Percentiles rank a stretch among this genome's conserved stretches.
phyloP scores from a whole-genome alignment of 2,113 vertebrate species.

The Campylomormyrus numenius region DNA sequence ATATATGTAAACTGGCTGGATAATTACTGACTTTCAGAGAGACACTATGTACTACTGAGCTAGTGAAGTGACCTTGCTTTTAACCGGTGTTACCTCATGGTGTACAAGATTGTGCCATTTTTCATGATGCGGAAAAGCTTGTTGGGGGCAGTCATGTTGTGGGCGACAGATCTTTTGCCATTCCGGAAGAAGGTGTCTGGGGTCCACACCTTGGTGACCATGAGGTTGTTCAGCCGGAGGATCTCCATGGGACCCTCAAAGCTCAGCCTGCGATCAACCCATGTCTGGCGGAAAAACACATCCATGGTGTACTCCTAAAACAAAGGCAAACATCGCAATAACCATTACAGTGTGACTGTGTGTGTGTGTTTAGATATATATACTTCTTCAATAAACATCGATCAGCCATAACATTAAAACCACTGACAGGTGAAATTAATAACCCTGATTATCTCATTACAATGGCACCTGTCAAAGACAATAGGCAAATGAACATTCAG shows the following conservation, averaged over 20 bases:
- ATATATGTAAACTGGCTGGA: background rate
- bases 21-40: background rate
- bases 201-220: slow-evolving; percentile 98
- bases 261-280: slow-evolving; percentile 81
- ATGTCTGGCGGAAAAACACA: slow-evolving; percentile 96
- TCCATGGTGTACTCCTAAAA: slow-evolving; percentile 98
- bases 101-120: slow-evolving; percentile 96
- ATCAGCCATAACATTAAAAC: background rate
- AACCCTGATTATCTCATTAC: background rate
- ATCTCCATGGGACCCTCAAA: slow-evolving; percentile 96
- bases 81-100: slow-evolving; percentile 77
- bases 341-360: too few species aligned
- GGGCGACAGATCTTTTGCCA: slow-evolving; percentile 91
- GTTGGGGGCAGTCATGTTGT: slow-evolving; percentile 98
- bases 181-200: slow-evolving; percentile 98
- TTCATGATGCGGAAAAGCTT: slow-evolving; percentile 98
- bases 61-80: background rate
- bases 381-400: background rate
- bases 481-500: background rate
- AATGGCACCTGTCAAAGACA: background rate
- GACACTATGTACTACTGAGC: background rate
- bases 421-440: background rate
- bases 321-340: background rate
- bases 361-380: background rate
- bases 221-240: slow-evolving; percentile 91